A percentile compares a stretch with the other conserved stretches of the same genome.
These are phyloP conservation scores for Sebastes flavidus DNA, from an alignment of 2,797 vertebrate species.

Conservation along the genomic window DNA sequence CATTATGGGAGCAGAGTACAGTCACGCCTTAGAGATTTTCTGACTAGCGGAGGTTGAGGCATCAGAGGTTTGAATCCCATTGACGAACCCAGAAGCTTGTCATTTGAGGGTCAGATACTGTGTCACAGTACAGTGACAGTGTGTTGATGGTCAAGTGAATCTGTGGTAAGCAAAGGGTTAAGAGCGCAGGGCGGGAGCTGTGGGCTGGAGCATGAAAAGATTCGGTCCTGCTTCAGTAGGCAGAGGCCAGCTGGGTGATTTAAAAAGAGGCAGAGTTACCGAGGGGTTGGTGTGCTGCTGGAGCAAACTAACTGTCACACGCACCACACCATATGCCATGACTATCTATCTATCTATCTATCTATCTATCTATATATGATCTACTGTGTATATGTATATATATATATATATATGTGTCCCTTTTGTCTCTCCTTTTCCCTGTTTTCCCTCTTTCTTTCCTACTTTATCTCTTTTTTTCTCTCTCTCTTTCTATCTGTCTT, in stretches of 20 bases:
- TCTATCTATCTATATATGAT: not conserved
- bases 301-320: slow-evolving; percentile 38
- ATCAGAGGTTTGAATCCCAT: not conserved
- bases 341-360: slow-evolving; percentile 10
- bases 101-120: not conserved
- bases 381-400: too few relatives aligned
- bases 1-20: not conserved
- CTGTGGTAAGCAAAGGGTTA: slow-evolving; percentile 40
- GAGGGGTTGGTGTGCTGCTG: slow-evolving; percentile 63
- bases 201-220: slow-evolving; percentile 59
- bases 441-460: not conserved
- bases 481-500: too few relatives aligned
- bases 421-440: too few relatives aligned
- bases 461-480: not conserved
- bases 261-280: slow-evolving; percentile 57
- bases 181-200: slow-evolving; percentile 13
- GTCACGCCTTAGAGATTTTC: not conserved
- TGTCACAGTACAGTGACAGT: not conserved
- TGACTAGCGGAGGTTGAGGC: not conserved
- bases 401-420: not conserved
- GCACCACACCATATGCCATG: slow-evolving; percentile 14
- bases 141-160: not conserved
- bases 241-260: slow-evolving; percentile 62
- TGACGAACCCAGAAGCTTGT: not conserved
- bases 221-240: slow-evolving; percentile 38